Evolutionary conservation across 2,797 vertebrate species (phyloP).

Genomic region (Silurus lanzhouensis): DNA sequence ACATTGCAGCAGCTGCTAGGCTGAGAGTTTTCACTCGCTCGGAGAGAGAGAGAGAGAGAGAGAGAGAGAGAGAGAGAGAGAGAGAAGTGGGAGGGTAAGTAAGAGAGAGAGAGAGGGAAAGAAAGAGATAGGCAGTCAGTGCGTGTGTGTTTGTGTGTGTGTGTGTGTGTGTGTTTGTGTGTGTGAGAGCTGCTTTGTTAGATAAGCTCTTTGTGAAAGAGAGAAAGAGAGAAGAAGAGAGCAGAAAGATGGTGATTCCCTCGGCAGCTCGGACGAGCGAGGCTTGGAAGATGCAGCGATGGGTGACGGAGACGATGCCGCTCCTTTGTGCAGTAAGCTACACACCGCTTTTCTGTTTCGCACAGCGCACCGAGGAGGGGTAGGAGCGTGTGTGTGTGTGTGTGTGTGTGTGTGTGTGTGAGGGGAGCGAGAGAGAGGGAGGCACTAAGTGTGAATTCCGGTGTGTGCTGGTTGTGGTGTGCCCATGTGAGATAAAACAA

Average conservation of each 20-base stretch:
- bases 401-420: slow-evolving; percentile 54
- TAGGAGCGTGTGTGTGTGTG: slow-evolving; percentile 39
- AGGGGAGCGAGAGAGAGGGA: not conserved
- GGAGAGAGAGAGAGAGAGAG: slow-evolving; percentile 62
- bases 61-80: slow-evolving; percentile 57
- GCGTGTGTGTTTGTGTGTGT: not conserved
- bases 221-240: slow-evolving; percentile 48
- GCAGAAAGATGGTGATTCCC: slow-evolving; percentile 76
- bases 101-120: slow-evolving; percentile 62
- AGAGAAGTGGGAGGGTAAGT: slow-evolving; percentile 26
- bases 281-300: slow-evolving; percentile 74
- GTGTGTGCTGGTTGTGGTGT: slow-evolving; percentile 34
- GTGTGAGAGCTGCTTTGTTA: slow-evolving; percentile 79
- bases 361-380: slow-evolving; percentile 34
- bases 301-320: slow-evolving; percentile 70
- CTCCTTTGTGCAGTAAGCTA: slow-evolving; percentile 80
- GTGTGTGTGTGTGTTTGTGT: not conserved
- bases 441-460: slow-evolving; percentile 42
- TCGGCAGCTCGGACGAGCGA: slow-evolving; percentile 61
- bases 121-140: slow-evolving; percentile 39
- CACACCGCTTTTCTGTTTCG: slow-evolving; percentile 62
- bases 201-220: slow-evolving; percentile 76
- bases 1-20: slow-evolving; percentile 78
- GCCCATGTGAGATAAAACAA: slow-evolving; percentile 41
- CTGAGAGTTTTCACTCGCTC: slow-evolving; percentile 75